Percentiles rank a stretch among this genome's conserved stretches.
These are phyloP conservation scores for Leiothrix lutea DNA, from an alignment of 2,113 vertebrate genomes.

Conservation along the genomic window DNA sequence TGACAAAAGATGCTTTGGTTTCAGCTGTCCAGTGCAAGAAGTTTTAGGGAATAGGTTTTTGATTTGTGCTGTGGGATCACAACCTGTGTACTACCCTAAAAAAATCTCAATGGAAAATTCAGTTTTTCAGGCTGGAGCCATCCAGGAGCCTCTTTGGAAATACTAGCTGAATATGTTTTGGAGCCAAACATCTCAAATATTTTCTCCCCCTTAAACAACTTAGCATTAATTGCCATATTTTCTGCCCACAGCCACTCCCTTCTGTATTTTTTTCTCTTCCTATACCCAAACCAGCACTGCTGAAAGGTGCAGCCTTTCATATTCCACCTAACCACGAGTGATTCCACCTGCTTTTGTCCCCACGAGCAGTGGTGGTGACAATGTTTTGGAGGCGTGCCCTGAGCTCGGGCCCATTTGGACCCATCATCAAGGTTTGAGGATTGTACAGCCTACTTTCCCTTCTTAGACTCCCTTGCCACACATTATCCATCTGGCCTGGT, in stretches of 20 bases:
- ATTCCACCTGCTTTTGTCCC: neutral
- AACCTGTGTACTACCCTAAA: too few species aligned
- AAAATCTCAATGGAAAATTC: neutral
- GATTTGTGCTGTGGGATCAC: neutral
- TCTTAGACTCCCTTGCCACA: constrained; percentile 6
- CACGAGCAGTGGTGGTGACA: neutral
- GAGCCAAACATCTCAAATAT: neutral
- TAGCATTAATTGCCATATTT: neutral
- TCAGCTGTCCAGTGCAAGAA: too few species aligned
- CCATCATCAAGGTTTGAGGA: constrained; percentile 21
- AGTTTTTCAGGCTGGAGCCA: neutral
- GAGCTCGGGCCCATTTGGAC: constrained; percentile 34
- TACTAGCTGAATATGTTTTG: neutral
- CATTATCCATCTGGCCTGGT: constrained; percentile 66
- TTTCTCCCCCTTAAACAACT: neutral
- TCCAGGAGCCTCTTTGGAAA: neutral
- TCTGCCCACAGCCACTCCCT: neutral
- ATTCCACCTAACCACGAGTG: neutral
- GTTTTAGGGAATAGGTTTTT: neutral
- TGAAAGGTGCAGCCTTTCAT: neutral
- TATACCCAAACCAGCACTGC: neutral
- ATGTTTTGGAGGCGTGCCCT: constrained; percentile 9
- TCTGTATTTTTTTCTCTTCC: neutral
- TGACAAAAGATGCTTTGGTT: neutral
- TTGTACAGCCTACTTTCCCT: constrained; percentile 31